Evolutionary conservation across 1,140 invertebrate species (phyloP), one percentile per base, ranked within the genome.

Genomic region (Proales similis): DNA sequence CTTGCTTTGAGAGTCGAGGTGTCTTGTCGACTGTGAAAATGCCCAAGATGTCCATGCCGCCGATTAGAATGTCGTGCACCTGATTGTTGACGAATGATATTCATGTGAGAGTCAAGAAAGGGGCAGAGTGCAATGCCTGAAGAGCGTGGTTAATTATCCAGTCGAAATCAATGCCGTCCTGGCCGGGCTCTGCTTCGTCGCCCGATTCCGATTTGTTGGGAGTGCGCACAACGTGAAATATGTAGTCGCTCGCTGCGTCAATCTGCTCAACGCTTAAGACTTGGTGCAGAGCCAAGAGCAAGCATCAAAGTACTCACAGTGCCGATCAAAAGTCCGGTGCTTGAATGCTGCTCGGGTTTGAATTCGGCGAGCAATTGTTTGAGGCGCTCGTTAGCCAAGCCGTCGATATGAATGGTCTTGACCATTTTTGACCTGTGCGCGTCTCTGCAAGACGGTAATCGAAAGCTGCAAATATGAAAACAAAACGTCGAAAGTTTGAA

Each of bases 321-420:
- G 17, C 51, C 51, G 7, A 57, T 57, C 14, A 57, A 36, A 26
- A 57, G 51, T 42, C 51, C 51, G 32, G 51, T 57, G 14, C 19
- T 39, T 42, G 51, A n/a, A 19, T 19, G 26, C 20, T 57, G 17
- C 17, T 36, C 51, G n/a, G n/a, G n/a, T n/a, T n/a, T n/a, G 27
- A 12, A 3, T 19, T 57, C 45, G 11, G 17, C n/a, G 20, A 57
- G 20, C 9, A 57, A 27, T 9, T 57, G 19, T 20, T 57, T 57
- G 17, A 57, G 32, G 6, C 4, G 2, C 14, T 57, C 12, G 27
- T 57, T 57, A 1, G 51, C 51, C 24, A 42, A 27, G 17, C 11
- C 33, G 22, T 57, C 51, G 14, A 57, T 14, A 29, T 19, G 30
- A 57, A 57, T 57, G 39, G 51, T 42, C 27, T 57, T 57, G 27